Base-by-base conservation (phyloP, 2,888 invertebrate genomes). In the Microplitis deprimator region DNA sequence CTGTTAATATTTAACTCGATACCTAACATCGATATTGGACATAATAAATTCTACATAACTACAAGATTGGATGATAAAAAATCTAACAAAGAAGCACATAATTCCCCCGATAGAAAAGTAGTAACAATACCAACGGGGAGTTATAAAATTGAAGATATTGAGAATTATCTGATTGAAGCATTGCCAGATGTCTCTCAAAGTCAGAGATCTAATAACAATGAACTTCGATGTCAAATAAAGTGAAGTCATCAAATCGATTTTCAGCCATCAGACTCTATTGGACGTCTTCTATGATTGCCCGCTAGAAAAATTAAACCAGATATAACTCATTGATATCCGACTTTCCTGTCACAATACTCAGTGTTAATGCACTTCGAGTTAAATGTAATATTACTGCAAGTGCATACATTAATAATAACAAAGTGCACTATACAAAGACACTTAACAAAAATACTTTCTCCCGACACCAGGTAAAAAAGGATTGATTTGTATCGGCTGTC, bases 21-120 rank as follows among this genome's bases (percentile, higher is more conserved):
- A 75, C 85, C 86, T 1, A 89, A 88, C 80, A 82, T 89, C 1
- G 85, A 88, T 79, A 79, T 80, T 60, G 80, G 79, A 60, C 85
- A 87, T 77, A 88, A 87, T 80, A 84, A 83, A 76, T 85, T 89
- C 81, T 81, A 82, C 62, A 73, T 80, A 6, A 6, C 50, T 50
- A 29, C 29, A 29, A 29, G 29, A 29, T 29, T 29, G 4, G 29
- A 29, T 29, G 29, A 29, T 29, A 29, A 29, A 29, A 29, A 29
- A 29, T 29, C 29, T 29, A 29, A 3, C 3, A 29, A 29, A 29
- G 29, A 29, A 29, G 29, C 29, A 29, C 0, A 2, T 29, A 29
- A 29, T 4, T 4, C 2, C 4, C 4, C 29, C 4, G 77, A 50
- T 13, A 50, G 6, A 50, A 0, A 50, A 50, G 13, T 29, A 29